phyloP scores from a whole-genome alignment of 2,888 invertebrate species.

The Blastobasis adustella region DNA sequence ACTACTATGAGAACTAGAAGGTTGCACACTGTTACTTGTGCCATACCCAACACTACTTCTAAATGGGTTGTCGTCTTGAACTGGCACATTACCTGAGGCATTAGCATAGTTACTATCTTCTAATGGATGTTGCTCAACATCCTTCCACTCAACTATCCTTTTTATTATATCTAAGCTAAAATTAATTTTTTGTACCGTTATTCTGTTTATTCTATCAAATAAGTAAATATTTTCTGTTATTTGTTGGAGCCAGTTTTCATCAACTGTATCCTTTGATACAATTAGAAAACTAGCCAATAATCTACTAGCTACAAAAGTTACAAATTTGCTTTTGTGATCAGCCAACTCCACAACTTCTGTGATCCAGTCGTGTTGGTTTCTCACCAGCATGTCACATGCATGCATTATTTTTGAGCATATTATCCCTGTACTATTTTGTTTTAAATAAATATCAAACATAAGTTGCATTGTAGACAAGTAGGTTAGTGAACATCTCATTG shows the following conservation, averaged over 20 bases:
- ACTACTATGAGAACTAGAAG: slow-evolving; percentile 45
- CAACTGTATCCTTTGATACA: slow-evolving; percentile 87
- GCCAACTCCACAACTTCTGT: slow-evolving; percentile 88
- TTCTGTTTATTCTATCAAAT: slow-evolving; percentile 78
- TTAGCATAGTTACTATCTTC: slow-evolving; percentile 78
- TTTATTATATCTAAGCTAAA: slow-evolving; percentile 90
- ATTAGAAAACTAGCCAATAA: slow-evolving; percentile 89
- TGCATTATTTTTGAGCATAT: slow-evolving; percentile 88
- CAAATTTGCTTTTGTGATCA: slow-evolving; percentile 85
- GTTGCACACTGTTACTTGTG: slow-evolving; percentile 28
- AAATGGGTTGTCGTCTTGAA: slow-evolving; percentile 65
- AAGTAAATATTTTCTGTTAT: slow-evolving; percentile 82
- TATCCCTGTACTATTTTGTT: slow-evolving; percentile 87
- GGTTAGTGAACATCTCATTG: slow-evolving; percentile 75
- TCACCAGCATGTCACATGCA: slow-evolving; percentile 85
- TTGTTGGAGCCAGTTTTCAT: slow-evolving; percentile 86
- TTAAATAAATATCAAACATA: slow-evolving; percentile 87
- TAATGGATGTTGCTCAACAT: slow-evolving; percentile 85
- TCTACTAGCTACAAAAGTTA: slow-evolving; percentile 86
- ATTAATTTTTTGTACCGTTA: slow-evolving; percentile 83
- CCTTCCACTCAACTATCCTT: slow-evolving; percentile 92
- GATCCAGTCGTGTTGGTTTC: slow-evolving; percentile 88
- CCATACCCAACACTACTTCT: slow-evolving; percentile 52
- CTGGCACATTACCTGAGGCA: slow-evolving; percentile 43
- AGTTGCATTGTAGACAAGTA: slow-evolving; percentile 89